Base-by-base conservation (phyloP, 2,888 invertebrate species). In the Saturnia japonica region DNA sequence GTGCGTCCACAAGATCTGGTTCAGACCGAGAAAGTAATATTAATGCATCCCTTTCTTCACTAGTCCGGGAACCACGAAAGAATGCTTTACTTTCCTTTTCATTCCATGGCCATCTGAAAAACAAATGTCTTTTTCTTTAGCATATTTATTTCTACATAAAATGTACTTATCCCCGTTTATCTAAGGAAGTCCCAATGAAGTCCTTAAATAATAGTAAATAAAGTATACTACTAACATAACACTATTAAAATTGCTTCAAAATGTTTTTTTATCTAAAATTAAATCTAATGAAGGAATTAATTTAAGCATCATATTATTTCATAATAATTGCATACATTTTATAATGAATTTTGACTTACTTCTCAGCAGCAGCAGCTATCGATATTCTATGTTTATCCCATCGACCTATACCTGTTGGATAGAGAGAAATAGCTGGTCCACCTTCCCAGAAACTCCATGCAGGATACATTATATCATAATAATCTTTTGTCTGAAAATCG, bases 401-500 rank as follows among this genome's bases (percentile, higher is more conserved):
- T 62, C 98, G 94, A 0, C 99, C 99, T 75, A 99, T 96, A 28
- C 99, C 99, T 70, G 96, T 96, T 0, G 99, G 99, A 91, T 99
- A 99, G 14, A 99, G 91, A 54, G 97, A 96, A 78, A 99, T 99
- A 0, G 99, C 99, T 19, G 99, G 99, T 0, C 99, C 99, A 42
- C 99, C 99, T 91, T 98, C 98, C 99, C 99, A 99, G 89, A 99
- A 99, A 60, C 98, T 96, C 99, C 99, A 99, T 0, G 99, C 97
- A 0, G 99, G 99, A 87, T 97, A 98, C 96, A 97, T 97, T 74
- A 99, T 98, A 85, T 99, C 99, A 87, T 95, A 95, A 89, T 98
- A 97, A 51, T 97, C 96, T 62, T 87, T 83, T 0, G 97, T 96
- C 96, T 94, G 84, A 64, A 87, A 85, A 14, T n/a, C n/a, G n/a